A percentile compares a stretch with the other conserved stretches of the same genome.
Evolutionary conservation across 2,888 invertebrate genomes (phyloP).

Genomic region (Aphidius colemani): DNA sequence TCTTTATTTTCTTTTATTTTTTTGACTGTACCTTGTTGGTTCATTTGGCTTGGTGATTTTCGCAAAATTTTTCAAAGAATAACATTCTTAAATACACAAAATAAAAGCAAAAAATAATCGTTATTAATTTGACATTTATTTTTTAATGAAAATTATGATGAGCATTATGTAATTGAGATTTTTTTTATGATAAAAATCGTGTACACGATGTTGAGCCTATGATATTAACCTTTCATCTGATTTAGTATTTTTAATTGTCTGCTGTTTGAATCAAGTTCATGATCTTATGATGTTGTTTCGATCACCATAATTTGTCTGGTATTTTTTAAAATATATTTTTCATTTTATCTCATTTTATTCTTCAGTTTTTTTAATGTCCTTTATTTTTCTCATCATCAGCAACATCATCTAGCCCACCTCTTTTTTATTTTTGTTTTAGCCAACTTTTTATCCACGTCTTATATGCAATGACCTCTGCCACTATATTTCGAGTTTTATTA

Average conservation of each 20-base stretch:
- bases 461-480: slow-evolving; percentile 31
- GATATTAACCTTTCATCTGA: slow-evolving; percentile 30
- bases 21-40: slow-evolving; percentile 1
- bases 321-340: slow-evolving; percentile 14
- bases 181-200: background rate
- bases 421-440: slow-evolving; percentile 1
- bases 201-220: slow-evolving; percentile 37
- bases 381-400: slow-evolving; percentile 5
- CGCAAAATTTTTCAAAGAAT: no score
- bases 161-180: background rate
- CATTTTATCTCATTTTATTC: slow-evolving; percentile 22
- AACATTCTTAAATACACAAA: no score
- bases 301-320: slow-evolving; percentile 48
- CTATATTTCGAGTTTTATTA: slow-evolving; percentile 30
- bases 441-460: slow-evolving; percentile 17
- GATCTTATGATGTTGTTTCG: slow-evolving; percentile 42
- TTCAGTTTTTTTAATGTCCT: slow-evolving; percentile 16
- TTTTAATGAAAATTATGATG: no score
- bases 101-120: no score
- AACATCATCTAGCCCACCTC: slow-evolving; percentile 8
- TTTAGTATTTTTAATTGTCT: slow-evolving; percentile 26
- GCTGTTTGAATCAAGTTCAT: slow-evolving; percentile 33
- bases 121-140: no score
- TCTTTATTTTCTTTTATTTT: slow-evolving; percentile 22
- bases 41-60: no score